Conservation (phyloP, 2,888 invertebrate genomes). For the Incurvaria masculella region DNA sequence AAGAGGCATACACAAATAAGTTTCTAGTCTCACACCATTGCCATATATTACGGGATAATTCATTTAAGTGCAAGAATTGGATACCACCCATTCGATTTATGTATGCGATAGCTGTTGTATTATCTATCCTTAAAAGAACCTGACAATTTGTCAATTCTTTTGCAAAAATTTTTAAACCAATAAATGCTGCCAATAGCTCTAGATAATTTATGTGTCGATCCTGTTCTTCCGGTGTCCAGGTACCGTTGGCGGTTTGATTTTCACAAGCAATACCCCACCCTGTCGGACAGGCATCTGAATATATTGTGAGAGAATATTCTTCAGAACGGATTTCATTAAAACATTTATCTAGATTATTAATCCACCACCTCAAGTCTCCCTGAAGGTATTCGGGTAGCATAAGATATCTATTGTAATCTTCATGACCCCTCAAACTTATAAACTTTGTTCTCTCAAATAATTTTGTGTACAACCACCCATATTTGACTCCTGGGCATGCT, state of each 20-base stretch:
- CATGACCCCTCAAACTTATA: not conserved
- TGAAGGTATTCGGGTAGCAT: too few relatives aligned
- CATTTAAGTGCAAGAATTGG: constrained; percentile 14
- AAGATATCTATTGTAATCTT: too few relatives aligned
- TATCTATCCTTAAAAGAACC: constrained; percentile 5
- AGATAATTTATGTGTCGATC: constrained; percentile 5
- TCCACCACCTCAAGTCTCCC: not conserved
- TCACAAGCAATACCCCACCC: constrained; percentile 6
- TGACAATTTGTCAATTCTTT: constrained; percentile 1
- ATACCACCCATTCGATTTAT: constrained; percentile 7
- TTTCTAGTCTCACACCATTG: constrained; percentile 17
- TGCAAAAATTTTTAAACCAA: constrained; percentile 4
- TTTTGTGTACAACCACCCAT: not conserved
- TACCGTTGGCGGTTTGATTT: not conserved
- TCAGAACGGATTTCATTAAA: too few relatives aligned
- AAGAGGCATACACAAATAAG: constrained; percentile 22
- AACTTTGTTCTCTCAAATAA: constrained; percentile 4
- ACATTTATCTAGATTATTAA: constrained; percentile 1
- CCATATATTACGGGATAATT: constrained; percentile 13
- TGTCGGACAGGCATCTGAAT: constrained; percentile 1
- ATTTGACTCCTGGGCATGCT: too few relatives aligned
- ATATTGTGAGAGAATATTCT: not conserved
- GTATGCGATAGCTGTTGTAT: constrained; percentile 6
- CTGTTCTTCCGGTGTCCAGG: not conserved
- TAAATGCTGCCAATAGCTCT: constrained; percentile 5